A percentile compares a stretch with the other conserved stretches of the same genome.
Conservation (phyloP, 2,113 vertebrate genomes). For the Chionomys nivalis region DNA sequence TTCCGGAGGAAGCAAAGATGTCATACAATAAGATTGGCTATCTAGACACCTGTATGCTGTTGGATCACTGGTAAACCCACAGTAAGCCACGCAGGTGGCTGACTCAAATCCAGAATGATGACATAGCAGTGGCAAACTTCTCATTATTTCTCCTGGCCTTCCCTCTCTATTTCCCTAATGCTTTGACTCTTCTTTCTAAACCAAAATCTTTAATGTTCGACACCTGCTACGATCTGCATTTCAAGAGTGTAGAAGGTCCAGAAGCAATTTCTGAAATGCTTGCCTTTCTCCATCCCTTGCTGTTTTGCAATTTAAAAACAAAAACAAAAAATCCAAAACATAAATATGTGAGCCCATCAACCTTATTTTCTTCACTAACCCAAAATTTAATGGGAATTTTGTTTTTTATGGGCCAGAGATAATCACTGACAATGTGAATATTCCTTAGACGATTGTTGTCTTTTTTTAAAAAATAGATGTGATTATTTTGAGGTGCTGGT, state of each 20-base stretch:
- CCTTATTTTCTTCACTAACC: background rate
- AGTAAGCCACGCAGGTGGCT: background rate
- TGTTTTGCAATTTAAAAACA: background rate
- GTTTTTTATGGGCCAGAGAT: background rate
- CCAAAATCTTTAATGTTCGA: background rate
- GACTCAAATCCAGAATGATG: slow-evolving; percentile 14
- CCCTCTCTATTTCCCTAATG: background rate
- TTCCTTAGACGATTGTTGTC: background rate
- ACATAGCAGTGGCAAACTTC: background rate
- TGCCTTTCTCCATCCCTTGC: background rate
- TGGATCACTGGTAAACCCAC: background rate
- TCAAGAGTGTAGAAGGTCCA: background rate
- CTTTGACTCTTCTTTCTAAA: slow-evolving; percentile 26
- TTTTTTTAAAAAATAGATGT: background rate
- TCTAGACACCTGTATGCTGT: background rate
- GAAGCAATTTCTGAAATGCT: background rate
- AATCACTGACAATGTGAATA: background rate
- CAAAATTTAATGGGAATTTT: background rate
- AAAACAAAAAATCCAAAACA: background rate
- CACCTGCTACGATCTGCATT: background rate
- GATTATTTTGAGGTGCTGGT: background rate
- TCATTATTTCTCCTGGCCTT: background rate
- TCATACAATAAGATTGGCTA: background rate
- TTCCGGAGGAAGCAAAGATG: background rate
- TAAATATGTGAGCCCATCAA: background rate